Base-by-base conservation (phyloP, 92 coral and sea anemone species). In the Virgularia gustaviana region DNA sequence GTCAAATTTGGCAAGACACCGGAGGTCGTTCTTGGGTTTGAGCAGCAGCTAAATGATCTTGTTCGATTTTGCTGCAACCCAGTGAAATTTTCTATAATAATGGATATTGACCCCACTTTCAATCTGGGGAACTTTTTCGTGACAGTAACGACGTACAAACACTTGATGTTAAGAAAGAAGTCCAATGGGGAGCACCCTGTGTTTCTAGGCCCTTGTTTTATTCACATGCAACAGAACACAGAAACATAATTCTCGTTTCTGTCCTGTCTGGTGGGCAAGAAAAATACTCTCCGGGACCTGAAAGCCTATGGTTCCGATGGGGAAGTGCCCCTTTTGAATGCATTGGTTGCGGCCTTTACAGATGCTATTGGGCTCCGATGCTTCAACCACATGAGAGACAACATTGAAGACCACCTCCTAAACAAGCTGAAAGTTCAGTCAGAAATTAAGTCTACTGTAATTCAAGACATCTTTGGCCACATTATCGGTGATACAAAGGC, bases 31-130 rank as follows among this genome's bases (percentile, higher is more conserved):
- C 12, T 72, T 41, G 79, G 63, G 19, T 63, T 78, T 78, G 88
- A 78, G n/a, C 77, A 83, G 23, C 84, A 71, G 36, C 36, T 83
- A 28, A 43, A 63, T 71, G 88, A 83, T 42, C n/a, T 83, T 39
- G 84, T 53, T 30, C 74, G 88, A 20, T 83, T 83, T 22, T 83
- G 88, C 63, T 57, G 74, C 9, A 72, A 71, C 35, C 72, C 84
- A 45, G 29, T 59, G 31, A 1, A 66, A 10, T 83, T 83, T 72
- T 71, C 76, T 25, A n/a, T n/a, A n/a, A 71, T 83, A 11, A 9
- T 83, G 76, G 88, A 83, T 1, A 72, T 83, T 27, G 88, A 83
- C 43, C 84, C 88, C 28, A 83, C 88, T 33, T 83, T 78, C 71
- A 83, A 76, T 43, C 57, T 83, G 11, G 88, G 81, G 2, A 64